A percentile compares a stretch with the other conserved stretches of the same genome.
Evolutionary conservation across 1,140 invertebrate genomes (phyloP).

Genomic region (Eriosoma lanigerum): DNA sequence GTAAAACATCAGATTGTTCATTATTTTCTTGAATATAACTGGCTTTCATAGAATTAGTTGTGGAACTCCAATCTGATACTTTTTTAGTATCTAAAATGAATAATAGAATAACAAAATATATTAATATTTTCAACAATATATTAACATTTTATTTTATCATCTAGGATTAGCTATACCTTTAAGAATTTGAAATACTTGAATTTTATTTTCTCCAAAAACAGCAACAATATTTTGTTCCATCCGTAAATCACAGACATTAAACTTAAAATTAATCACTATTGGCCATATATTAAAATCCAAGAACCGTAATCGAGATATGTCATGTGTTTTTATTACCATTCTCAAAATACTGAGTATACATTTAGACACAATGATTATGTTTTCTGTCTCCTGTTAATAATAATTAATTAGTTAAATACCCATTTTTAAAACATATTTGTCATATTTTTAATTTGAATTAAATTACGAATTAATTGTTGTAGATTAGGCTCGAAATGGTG

Average conservation of each 20-base stretch:
- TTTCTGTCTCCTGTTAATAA: constrained; percentile 62
- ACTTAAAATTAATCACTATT: constrained; percentile 61
- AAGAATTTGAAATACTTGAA: constrained; percentile 60
- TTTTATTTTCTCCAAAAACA: constrained; percentile 59
- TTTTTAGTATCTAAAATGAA: constrained; percentile 21
- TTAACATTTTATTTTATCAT: not conserved
- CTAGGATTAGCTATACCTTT: constrained; percentile 53
- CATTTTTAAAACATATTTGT: not conserved
- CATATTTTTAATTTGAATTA: no score
- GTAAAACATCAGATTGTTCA: not conserved
- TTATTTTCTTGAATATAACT: not conserved
- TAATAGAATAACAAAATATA: not conserved
- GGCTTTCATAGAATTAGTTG: not conserved
- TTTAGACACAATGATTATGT: constrained; percentile 64
- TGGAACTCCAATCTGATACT: constrained; percentile 35
- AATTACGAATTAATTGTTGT: constrained; percentile 59
- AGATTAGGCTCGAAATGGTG: constrained; percentile 66
- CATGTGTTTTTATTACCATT: constrained; percentile 66
- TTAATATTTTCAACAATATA: not conserved
- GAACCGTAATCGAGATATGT: constrained; percentile 66
- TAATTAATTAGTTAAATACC: not conserved
- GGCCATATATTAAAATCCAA: constrained; percentile 67
- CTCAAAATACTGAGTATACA: constrained; percentile 63
- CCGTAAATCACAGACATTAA: constrained; percentile 61
- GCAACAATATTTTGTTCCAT: constrained; percentile 66